Evolutionary conservation across 1,140 invertebrate genomes (phyloP).

Genomic region (Campoletis sonorensis): DNA sequence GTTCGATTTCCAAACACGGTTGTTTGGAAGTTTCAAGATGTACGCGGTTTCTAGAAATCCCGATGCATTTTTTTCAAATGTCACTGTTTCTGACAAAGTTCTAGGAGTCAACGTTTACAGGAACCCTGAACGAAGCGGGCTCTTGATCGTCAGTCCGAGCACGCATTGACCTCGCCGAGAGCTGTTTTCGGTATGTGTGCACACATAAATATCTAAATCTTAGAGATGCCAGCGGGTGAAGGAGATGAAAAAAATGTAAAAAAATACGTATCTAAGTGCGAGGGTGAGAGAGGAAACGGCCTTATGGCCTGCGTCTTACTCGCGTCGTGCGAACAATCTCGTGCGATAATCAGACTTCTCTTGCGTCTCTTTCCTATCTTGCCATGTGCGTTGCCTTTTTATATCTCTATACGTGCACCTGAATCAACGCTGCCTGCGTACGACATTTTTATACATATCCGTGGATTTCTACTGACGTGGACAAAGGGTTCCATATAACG

Average conservation of each 20-base stretch:
- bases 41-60: too few relatives aligned
- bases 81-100: not conserved
- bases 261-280: conserved; percentile 53
- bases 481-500: too few relatives aligned
- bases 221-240: conserved; percentile 48
- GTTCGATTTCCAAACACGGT: too few relatives aligned
- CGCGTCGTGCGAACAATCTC: conserved; percentile 72
- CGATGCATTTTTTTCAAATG: not conserved
- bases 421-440: conserved; percentile 47
- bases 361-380: conserved; percentile 61
- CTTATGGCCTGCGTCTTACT: not conserved
- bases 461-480: too few relatives aligned
- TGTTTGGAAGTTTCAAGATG: too few relatives aligned
- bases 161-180: conserved; percentile 25
- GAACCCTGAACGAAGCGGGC: not conserved
- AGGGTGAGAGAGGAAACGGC: not conserved
- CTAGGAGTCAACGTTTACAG: not conserved
- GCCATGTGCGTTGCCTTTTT: not conserved
- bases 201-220: conserved; percentile 75
- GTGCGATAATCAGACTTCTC: conserved; percentile 73
- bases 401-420: conserved; percentile 55
- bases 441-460: not conserved
- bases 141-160: conserved; percentile 37
- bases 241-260: conserved; percentile 28
- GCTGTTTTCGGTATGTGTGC: conserved; percentile 48